A percentile compares a stretch with the other conserved stretches of the same genome.
phyloP scores from a whole-genome alignment of 2,888 invertebrate genomes.

The Mythimna ferrago region DNA sequence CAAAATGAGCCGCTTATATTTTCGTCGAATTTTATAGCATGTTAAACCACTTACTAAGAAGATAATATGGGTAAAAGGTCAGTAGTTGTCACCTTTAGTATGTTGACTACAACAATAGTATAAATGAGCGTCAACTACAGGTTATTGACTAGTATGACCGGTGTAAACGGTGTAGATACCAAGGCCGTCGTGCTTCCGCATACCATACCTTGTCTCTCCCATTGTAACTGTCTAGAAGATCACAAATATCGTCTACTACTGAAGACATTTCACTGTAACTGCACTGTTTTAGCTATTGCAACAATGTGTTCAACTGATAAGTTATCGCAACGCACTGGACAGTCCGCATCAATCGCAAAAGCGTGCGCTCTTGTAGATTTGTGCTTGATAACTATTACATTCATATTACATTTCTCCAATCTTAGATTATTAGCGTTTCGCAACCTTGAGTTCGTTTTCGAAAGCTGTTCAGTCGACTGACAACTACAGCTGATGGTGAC shows the following conservation, averaged over 20 bases:
- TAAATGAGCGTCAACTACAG: conserved; percentile 61
- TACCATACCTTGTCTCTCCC: conserved; percentile 95
- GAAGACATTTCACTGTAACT: conserved; percentile 77
- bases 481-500: conserved; percentile 70
- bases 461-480: conserved; percentile 66
- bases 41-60: neutral
- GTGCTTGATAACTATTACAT: conserved; percentile 80
- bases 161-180: conserved; percentile 70
- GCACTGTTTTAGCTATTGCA: conserved; percentile 19
- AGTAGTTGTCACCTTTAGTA: conserved; percentile 23
- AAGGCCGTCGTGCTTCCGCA: conserved; percentile 79
- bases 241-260: conserved; percentile 91
- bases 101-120: conserved; percentile 7
- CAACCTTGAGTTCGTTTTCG: conserved; percentile 76
- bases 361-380: conserved; percentile 73
- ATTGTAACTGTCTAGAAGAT: conserved; percentile 94
- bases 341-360: conserved; percentile 37
- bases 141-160: conserved; percentile 71
- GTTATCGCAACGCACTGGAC: conserved; percentile 57
- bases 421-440: conserved; percentile 63
- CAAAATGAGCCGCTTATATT: neutral
- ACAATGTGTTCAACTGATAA: conserved; percentile 63
- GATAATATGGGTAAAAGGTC: conserved; percentile 28
- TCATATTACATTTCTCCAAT: conserved; percentile 73
- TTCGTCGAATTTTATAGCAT: neutral